Evolutionary conservation across 2,113 vertebrate species (phyloP).

Genomic region (Empidonax alnorum): DNA sequence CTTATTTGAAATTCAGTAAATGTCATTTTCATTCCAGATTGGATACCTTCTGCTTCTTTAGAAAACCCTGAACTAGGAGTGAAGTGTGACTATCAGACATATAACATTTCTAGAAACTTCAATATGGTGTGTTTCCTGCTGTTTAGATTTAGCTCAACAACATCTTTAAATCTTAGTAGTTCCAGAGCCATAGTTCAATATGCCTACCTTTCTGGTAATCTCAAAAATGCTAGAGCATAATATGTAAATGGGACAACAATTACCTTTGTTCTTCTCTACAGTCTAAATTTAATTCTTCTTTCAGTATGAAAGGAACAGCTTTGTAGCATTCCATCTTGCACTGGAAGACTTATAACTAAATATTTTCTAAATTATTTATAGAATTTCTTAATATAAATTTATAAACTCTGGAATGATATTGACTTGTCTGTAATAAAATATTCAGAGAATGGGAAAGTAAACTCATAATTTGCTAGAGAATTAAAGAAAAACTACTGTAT

Average conservation of each 20-base stretch:
- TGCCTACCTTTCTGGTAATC: not conserved
- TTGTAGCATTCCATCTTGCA: slow-evolving; percentile 17
- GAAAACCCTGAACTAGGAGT: slow-evolving; percentile 9
- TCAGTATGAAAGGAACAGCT: not conserved
- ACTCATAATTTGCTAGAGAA: slow-evolving; percentile 22
- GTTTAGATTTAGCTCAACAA: slow-evolving; percentile 10
- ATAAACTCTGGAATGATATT: not conserved
- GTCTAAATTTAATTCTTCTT: not conserved
- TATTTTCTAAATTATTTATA: slow-evolving; percentile 24
- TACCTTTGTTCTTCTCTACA: not conserved
- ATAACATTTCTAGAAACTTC: slow-evolving; percentile 31
- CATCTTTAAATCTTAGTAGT: not conserved
- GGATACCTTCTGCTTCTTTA: slow-evolving; percentile 39
- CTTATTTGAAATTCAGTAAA: slow-evolving; percentile 25
- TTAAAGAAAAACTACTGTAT: slow-evolving; percentile 20
- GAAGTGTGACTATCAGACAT: slow-evolving; percentile 25
- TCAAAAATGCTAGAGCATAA: not conserved
- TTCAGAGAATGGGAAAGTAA: slow-evolving; percentile 26
- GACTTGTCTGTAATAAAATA: not conserved
- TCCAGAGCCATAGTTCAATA: not conserved
- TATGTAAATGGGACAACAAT: not conserved
- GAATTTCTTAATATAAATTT: slow-evolving; percentile 37
- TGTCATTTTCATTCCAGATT: slow-evolving; percentile 35
- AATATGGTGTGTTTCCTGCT: slow-evolving; percentile 27
- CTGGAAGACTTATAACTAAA: not conserved